Evolutionary conservation across 2,113 vertebrate species (phyloP), one percentile per base, ranked within the genome.

Genomic region (Callocephalon fimbriatum): DNA sequence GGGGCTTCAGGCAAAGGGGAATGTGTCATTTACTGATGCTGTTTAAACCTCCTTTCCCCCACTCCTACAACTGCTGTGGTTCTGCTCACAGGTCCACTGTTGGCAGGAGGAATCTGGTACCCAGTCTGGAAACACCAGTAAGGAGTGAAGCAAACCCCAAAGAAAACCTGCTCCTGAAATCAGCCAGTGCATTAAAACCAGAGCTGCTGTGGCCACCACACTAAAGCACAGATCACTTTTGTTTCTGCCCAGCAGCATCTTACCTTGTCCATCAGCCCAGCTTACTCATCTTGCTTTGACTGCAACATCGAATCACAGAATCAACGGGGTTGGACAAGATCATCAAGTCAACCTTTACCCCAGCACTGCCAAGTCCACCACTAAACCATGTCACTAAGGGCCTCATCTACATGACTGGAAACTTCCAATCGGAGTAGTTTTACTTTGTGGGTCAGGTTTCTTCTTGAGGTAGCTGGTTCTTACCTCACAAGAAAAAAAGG

Each of bases 251-350:
- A 87, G 61, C 44, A 63, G 61, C 56, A 68, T 93, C 80, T 89
- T 93, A 85, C 91, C 65, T 93, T 8, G 8, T 86, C 35, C 80
- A 93, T 93, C 80, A 96, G 76, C 29, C 35, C 23, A 70, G 40
- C 35, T 51, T 66, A 11, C 50, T 73, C 29, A 19, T 27, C 27
- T 40, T 51, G 18, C 51, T 88, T 81, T 72, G 50, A 67, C 72
- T 84, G 32, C 59, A 92, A 27, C 22, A 35, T 15, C 9, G 9
- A 58, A 58, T 58, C 6, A 21, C 6, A 58, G 56, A 58, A 58
- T 35, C n/a, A 58, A 15, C 1, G 21, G 56, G 20, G 6, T 23
- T 58, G 56, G 21, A 35, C 35, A 58, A 58, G 32, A 58, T 22
- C 54, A 23, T 58, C 32, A 35, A 35, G 32, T 58, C 56, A 58